phyloP scores from a whole-genome alignment of 2,888 invertebrate species.

The Napeogenes sylphis region DNA sequence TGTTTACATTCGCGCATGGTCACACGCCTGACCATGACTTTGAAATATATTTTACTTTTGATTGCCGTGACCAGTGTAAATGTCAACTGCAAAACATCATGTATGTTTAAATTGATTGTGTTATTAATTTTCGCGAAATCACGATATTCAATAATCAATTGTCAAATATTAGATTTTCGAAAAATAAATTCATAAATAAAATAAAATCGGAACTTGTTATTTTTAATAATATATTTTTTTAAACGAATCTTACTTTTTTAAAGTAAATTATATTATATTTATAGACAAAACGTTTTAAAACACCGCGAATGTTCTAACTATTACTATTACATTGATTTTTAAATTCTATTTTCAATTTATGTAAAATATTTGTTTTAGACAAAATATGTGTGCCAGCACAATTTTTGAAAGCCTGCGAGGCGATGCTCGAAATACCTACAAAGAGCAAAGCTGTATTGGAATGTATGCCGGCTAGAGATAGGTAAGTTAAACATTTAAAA shows the following conservation, averaged over 20 bases:
- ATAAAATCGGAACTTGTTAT: too few relatives aligned
- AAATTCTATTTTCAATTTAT: conserved; percentile 2
- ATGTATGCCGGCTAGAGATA: conserved; percentile 85
- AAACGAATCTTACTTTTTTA: too few relatives aligned
- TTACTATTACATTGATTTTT: too few relatives aligned
- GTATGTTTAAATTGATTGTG: conserved; percentile 47
- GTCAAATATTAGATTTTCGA: background rate
- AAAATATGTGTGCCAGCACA: conserved; percentile 86
- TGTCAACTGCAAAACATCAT: conserved; percentile 59
- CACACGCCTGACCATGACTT: conserved; percentile 65
- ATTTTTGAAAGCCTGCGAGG: conserved; percentile 79
- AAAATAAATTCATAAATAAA: too few relatives aligned
- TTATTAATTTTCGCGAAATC: conserved; percentile 5
- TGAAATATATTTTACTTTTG: conserved; percentile 52
- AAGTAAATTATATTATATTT: too few relatives aligned
- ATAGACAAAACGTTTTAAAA: too few relatives aligned
- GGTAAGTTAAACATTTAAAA: conserved; percentile 60
- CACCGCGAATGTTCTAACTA: too few relatives aligned
- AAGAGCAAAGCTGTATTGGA: conserved; percentile 77
- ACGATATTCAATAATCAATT: background rate
- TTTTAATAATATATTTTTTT: too few relatives aligned
- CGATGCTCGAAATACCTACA: conserved; percentile 81
- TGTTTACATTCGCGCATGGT: conserved; percentile 48
- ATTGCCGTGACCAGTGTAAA: conserved; percentile 52
- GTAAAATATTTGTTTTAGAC: conserved; percentile 62